Percentiles rank a stretch among this genome's conserved stretches.
Evolutionary conservation across 2,113 vertebrate species (phyloP).

Genomic region (Emberiza fucata): DNA sequence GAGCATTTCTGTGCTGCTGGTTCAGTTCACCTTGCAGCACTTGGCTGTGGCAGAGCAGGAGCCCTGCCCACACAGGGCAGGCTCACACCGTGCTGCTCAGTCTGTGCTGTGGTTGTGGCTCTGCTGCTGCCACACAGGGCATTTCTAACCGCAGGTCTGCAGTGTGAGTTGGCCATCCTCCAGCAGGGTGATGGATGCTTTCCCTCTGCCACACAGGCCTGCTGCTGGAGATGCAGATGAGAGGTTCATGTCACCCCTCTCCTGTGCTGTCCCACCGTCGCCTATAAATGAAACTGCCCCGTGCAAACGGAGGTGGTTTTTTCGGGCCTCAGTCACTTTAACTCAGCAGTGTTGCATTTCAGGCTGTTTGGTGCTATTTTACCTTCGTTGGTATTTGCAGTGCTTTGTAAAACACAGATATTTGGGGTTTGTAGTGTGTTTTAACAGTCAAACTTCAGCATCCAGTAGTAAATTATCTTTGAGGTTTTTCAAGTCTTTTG

Average conservation of each 20-base stretch:
- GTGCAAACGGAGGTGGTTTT: background rate
- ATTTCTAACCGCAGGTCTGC: background rate
- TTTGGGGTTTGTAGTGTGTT: background rate
- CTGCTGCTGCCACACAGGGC: background rate
- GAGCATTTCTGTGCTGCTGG: background rate
- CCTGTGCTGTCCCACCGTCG: background rate
- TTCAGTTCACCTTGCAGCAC: background rate
- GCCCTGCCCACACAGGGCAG: background rate
- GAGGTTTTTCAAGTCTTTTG: background rate
- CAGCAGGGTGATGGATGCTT: background rate
- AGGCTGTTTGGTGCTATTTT: slow-evolving; percentile 29
- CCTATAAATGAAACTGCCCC: background rate
- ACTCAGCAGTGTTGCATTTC: background rate
- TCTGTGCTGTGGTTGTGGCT: background rate
- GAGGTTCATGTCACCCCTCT: background rate
- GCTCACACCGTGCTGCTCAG: background rate
- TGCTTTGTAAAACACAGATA: background rate
- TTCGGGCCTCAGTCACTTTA: background rate
- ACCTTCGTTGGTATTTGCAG: background rate
- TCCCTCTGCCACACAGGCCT: background rate
- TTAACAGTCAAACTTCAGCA: background rate
- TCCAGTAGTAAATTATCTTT: background rate
- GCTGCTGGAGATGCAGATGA: background rate
- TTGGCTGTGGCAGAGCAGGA: background rate
- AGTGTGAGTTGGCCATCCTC: background rate